Base-by-base conservation (phyloP, 2,888 invertebrate genomes). In the Drosophila setosimentum region DNA sequence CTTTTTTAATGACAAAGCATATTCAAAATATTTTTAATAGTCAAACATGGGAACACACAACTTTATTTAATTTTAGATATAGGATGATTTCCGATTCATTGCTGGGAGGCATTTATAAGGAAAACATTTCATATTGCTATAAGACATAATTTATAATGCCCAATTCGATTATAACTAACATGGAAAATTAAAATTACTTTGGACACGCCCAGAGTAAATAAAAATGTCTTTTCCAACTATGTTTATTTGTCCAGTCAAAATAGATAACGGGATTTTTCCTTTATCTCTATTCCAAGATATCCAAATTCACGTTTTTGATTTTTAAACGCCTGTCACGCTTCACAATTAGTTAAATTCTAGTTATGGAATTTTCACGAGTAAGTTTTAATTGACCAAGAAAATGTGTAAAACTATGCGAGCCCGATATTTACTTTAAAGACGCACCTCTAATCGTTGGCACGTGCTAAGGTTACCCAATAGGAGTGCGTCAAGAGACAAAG, bases 391-490 rank as follows among this genome's bases (percentile, higher is more conserved):
- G 51, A 24, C 73, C 11, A 53, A 60, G 60, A 37, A 68, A 67
- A 33, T n/a, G 24, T 50, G 21, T 1, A 54, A 62, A 7, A 53
- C 49, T 64, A 58, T 73, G 50, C 58, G 66, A 51, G 21, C 16
- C 51, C 61, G 32, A 50, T 45, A 29, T 10, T 57, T 16, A 33
- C 57, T 75, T 82, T 61, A 45, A 55, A 80, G 87, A 86, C 81
- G 80, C 80, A 77, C 76, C 87, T 79, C 76, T 60, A 80, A 86
- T 80, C 70, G 78, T 30, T 63, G 76, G 69, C 85, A 87, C 91
- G 89, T 91, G 91, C 86, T 83, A 87, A 85, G 90, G 91, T 87
- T 91, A 80, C 76, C 59, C 63, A 70, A 77, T 60, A 66, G 65
- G 68, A 70, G 66, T 78, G 73, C 73, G 73, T 65, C 67, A 68